phyloP scores from a whole-genome alignment of 1,140 invertebrate genomes.

The Luehdorfia chinensis region DNA sequence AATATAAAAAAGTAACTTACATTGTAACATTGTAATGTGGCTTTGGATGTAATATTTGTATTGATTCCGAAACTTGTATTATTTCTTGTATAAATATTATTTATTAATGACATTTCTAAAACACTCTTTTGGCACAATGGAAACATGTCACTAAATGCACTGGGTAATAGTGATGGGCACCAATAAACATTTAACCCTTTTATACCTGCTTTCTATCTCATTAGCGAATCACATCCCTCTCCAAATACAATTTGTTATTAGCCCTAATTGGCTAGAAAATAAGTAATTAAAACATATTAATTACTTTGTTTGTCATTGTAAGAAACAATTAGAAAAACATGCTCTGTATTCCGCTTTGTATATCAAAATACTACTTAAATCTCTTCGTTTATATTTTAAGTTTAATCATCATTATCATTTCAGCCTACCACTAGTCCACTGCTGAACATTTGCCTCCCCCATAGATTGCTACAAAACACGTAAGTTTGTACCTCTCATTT shows the following conservation, averaged over 20 bases:
- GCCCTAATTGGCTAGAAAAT: no score
- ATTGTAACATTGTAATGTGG: not conserved
- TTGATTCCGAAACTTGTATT: not conserved
- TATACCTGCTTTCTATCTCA: conserved; percentile 4
- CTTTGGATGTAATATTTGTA: not conserved
- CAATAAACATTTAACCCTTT: conserved; percentile 3
- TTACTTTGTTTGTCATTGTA: no score
- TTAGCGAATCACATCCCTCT: not conserved
- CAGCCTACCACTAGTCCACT: no score
- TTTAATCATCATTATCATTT: no score
- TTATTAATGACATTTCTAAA: not conserved
- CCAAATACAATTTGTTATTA: not conserved
- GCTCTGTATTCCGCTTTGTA: no score
- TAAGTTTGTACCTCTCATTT: no score
- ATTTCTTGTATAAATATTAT: not conserved
- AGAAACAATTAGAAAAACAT: no score
- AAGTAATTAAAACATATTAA: no score
- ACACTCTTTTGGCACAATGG: not conserved
- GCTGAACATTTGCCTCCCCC: no score
- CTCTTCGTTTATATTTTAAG: no score
- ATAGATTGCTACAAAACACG: no score
- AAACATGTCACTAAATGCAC: not conserved
- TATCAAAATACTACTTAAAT: no score
- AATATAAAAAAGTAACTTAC: not conserved
- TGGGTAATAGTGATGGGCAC: not conserved